phyloP scores from a whole-genome alignment of 2,888 invertebrate genomes.

The Chloroclysta siterata region DNA sequence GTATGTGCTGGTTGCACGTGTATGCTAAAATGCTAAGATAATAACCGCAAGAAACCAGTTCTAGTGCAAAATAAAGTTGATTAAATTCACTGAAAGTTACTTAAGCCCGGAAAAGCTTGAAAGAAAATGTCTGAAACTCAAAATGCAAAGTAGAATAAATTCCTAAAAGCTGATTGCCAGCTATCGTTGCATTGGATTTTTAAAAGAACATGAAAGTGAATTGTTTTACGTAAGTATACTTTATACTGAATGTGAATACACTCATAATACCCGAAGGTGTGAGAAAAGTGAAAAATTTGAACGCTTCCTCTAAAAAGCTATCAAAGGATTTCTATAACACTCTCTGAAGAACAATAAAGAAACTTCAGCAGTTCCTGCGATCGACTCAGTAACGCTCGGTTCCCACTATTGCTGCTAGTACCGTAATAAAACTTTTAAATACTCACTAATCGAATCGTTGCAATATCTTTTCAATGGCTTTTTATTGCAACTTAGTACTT shows the following conservation, averaged over 20 bases:
- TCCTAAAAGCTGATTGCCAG: slow-evolving; percentile 2
- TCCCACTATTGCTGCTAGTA: slow-evolving; percentile 27
- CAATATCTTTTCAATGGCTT: slow-evolving; percentile 26
- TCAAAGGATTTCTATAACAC: slow-evolving; percentile 14
- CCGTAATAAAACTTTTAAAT: slow-evolving; percentile 41
- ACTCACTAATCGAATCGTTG: slow-evolving; percentile 31
- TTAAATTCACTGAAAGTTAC: background rate
- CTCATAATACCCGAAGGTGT: background rate
- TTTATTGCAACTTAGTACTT: slow-evolving; percentile 4
- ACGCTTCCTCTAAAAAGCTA: slow-evolving; percentile 12
- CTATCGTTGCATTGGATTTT: slow-evolving; percentile 1
- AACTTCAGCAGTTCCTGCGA: slow-evolving; percentile 33
- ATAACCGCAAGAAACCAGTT: background rate
- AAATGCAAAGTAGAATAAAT: slow-evolving; percentile 5
- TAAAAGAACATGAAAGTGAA: background rate
- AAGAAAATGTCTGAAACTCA: slow-evolving; percentile 1
- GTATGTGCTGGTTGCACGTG: too few relatives aligned
- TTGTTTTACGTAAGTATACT: background rate
- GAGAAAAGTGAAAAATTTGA: slow-evolving; percentile 13
- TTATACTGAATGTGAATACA: background rate
- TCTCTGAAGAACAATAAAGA: slow-evolving; percentile 32
- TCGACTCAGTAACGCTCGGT: slow-evolving; percentile 32
- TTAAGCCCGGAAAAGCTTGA: background rate
- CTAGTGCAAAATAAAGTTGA: slow-evolving; percentile 1
- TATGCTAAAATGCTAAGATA: too few relatives aligned